These are phyloP conservation scores for Mellivora capensis DNA, from an alignment of 2,113 vertebrate species.

Conservation along the genomic window DNA sequence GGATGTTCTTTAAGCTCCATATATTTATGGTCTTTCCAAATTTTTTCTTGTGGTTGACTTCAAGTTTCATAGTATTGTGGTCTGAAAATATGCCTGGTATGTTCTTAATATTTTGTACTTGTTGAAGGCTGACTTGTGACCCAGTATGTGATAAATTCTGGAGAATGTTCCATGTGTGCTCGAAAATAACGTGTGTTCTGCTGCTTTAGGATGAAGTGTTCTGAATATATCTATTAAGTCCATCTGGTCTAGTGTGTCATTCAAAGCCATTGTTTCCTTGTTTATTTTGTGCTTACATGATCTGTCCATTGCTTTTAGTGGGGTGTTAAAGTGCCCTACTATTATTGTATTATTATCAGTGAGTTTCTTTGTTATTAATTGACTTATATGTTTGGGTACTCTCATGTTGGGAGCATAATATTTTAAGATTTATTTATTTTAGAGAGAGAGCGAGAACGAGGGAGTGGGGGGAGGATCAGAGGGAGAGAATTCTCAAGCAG, in stretches of 20 bases:
- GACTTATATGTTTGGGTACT: neutral
- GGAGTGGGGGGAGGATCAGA: neutral
- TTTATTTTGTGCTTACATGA: too few relatives aligned
- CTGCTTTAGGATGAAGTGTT: too few relatives aligned
- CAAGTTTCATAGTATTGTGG: neutral
- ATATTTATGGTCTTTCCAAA: too few relatives aligned
- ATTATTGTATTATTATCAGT: neutral
- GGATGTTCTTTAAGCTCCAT: too few relatives aligned
- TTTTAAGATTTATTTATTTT: neutral
- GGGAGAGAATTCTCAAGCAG: neutral
- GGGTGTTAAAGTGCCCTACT: neutral
- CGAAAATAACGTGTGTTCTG: neutral
- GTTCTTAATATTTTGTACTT: neutral
- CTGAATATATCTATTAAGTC: too few relatives aligned
- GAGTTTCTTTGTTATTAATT: neutral
- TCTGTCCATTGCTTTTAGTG: too few relatives aligned
- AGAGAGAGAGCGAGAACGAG: neutral
- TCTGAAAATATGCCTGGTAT: neutral
- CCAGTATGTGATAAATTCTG: neutral
- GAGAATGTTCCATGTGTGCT: neutral
- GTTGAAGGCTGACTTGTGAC: neutral
- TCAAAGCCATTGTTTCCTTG: too few relatives aligned
- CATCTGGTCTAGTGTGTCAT: too few relatives aligned
- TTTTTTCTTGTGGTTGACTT: neutral
- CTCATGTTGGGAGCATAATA: neutral